Conservation (phyloP, 2,888 invertebrate genomes). For the Neocrepidodera transversa region DNA sequence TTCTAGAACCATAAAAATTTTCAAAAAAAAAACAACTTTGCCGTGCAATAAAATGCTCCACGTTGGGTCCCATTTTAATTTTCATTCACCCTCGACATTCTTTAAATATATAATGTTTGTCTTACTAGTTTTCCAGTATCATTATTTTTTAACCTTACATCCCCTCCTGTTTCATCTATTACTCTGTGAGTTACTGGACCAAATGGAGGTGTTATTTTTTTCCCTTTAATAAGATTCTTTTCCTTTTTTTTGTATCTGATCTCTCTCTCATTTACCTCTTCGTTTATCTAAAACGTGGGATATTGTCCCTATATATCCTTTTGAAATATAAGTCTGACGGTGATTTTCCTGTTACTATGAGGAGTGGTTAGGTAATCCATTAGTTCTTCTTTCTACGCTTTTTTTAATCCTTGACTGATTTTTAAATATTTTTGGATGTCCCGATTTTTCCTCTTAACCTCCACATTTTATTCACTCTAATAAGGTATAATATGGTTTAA, state of each 20-base stretch:
- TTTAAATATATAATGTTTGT: constrained; percentile 3
- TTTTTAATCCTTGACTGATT: constrained; percentile 27
- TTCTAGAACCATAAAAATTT: too few species aligned
- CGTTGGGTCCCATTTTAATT: too few species aligned
- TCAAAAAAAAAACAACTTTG: too few species aligned
- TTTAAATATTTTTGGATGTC: constrained; percentile 42
- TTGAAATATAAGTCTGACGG: too few species aligned
- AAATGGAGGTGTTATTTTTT: constrained; percentile 1
- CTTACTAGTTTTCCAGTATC: neutral
- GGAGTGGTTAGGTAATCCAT: too few species aligned
- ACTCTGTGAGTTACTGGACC: constrained; percentile 9
- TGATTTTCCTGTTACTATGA: too few species aligned
- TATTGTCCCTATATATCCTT: too few species aligned
- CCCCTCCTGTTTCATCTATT: constrained; percentile 1
- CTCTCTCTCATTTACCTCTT: constrained; percentile 1
- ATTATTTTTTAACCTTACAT: neutral
- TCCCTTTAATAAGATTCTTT: neutral
- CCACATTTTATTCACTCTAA: constrained; percentile 33
- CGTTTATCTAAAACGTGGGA: neutral
- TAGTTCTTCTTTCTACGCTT: too few species aligned
- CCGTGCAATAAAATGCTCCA: too few species aligned
- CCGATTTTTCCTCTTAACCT: constrained; percentile 46
- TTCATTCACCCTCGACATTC: neutral
- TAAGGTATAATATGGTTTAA: constrained; percentile 23
- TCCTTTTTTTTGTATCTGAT: constrained; percentile 1